A percentile compares a stretch with the other conserved stretches of the same genome.
Evolutionary conservation across 2,888 invertebrate species (phyloP).

Genomic region (Aquatica leii): DNA sequence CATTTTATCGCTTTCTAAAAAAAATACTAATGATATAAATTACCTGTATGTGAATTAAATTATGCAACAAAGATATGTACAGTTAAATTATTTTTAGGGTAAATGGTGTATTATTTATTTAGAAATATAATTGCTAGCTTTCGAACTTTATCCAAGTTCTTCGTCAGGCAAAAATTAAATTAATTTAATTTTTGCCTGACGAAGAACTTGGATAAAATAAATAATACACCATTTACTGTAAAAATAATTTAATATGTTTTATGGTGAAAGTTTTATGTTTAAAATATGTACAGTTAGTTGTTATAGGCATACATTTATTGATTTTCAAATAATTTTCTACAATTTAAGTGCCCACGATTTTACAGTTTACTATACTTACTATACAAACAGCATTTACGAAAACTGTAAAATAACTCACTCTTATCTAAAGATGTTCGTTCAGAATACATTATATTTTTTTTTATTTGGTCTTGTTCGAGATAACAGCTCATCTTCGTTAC

Average conservation of each 20-base stretch:
- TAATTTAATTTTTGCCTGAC: no score
- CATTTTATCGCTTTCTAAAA: neutral
- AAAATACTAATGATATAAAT: constrained; percentile 5
- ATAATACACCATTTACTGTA: no score
- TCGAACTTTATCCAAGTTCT: no score
- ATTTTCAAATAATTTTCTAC: constrained; percentile 1
- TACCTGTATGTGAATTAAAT: neutral
- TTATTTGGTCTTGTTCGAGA: constrained; percentile 1
- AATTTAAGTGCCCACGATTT: constrained; percentile 5
- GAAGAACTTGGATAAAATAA: no score
- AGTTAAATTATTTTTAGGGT: no score
- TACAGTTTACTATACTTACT: constrained; percentile 3
- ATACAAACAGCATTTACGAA: neutral
- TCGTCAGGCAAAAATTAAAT: no score
- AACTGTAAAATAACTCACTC: constrained; percentile 2
- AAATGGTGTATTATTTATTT: no score
- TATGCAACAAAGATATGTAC: constrained; percentile 3
- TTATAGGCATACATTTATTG: neutral
- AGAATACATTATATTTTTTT: constrained; percentile 1
- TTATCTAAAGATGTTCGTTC: neutral
- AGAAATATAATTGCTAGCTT: no score
- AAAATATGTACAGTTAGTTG: neutral
- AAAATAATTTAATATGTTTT: no score
- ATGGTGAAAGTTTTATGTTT: no score
- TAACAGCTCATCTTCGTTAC: constrained; percentile 5